These are phyloP conservation scores for Danio albolineatus DNA, from an alignment of 2,797 vertebrate genomes.

Conservation along the genomic window DNA sequence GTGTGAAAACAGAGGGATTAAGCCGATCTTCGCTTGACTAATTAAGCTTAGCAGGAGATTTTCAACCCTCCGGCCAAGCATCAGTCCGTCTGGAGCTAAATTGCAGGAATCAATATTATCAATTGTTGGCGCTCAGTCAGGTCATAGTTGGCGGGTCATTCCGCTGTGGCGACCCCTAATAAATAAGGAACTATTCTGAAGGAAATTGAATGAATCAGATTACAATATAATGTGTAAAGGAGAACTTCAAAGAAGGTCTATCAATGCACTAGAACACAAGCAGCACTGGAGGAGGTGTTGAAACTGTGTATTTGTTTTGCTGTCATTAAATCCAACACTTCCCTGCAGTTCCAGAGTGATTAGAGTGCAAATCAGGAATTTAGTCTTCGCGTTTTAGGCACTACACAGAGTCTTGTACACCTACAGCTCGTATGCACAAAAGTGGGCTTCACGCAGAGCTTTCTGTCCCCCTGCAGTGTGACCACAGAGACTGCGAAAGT, in stretches of 20 bases:
- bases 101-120: background rate
- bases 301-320: background rate
- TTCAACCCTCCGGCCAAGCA: conserved; percentile 2
- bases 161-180: no score
- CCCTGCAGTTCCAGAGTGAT: background rate
- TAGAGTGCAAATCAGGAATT: background rate
- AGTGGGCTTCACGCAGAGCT: background rate
- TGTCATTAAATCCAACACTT: background rate
- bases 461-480: conserved; percentile 62
- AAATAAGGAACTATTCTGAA: no score
- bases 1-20: background rate
- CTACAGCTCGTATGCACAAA: background rate
- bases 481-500: conserved; percentile 66
- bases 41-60: conserved; percentile 26
- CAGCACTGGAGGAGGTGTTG: background rate
- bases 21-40: background rate
- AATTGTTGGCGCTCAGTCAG: no score
- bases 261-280: no score
- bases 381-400: background rate
- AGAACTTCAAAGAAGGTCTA: no score
- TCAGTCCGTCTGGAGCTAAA: conserved; percentile 3
- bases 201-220: no score
- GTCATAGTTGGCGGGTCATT: no score
- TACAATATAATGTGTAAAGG: no score
- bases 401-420: background rate